Conservation (phyloP, 2,888 invertebrate species). For the Chrysolina americana region DNA sequence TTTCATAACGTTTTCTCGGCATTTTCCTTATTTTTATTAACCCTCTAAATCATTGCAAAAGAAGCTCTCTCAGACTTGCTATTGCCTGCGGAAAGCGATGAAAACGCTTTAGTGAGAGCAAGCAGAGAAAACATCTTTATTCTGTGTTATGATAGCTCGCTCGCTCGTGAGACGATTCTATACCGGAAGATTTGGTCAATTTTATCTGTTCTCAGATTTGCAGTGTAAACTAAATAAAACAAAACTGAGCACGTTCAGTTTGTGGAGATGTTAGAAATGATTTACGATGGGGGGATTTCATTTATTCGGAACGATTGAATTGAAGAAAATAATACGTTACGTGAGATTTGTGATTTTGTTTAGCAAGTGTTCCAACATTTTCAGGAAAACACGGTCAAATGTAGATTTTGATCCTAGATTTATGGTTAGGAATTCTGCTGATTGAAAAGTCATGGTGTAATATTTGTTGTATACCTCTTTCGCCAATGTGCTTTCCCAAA, state of each 20-base stretch:
- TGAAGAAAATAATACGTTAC: not conserved
- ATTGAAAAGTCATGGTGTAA: too few relatives aligned
- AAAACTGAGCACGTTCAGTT: constrained; percentile 50
- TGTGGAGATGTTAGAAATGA: constrained; percentile 34
- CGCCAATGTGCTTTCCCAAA: too few relatives aligned
- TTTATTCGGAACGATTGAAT: constrained; percentile 16
- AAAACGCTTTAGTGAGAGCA: constrained; percentile 41
- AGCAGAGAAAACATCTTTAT: constrained; percentile 44
- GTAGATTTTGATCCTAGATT: too few relatives aligned
- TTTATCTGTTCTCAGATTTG: constrained; percentile 54
- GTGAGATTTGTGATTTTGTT: not conserved
- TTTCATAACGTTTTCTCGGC: constrained; percentile 47
- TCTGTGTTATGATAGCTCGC: constrained; percentile 41
- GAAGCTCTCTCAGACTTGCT: constrained; percentile 39
- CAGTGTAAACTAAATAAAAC: constrained; percentile 52
- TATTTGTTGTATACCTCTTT: too few relatives aligned
- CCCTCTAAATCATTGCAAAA: constrained; percentile 49
- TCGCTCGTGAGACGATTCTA: constrained; percentile 50
- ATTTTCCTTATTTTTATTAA: constrained; percentile 47
- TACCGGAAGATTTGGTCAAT: constrained; percentile 57
- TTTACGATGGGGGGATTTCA: constrained; percentile 18
- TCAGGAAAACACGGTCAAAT: not conserved
- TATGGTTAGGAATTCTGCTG: too few relatives aligned
- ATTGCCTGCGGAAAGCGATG: constrained; percentile 45
- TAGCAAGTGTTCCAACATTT: not conserved